A percentile compares a stretch with the other conserved stretches of the same genome.
Conservation (phyloP, 2,888 invertebrate species). For the Oligia strigilis region DNA sequence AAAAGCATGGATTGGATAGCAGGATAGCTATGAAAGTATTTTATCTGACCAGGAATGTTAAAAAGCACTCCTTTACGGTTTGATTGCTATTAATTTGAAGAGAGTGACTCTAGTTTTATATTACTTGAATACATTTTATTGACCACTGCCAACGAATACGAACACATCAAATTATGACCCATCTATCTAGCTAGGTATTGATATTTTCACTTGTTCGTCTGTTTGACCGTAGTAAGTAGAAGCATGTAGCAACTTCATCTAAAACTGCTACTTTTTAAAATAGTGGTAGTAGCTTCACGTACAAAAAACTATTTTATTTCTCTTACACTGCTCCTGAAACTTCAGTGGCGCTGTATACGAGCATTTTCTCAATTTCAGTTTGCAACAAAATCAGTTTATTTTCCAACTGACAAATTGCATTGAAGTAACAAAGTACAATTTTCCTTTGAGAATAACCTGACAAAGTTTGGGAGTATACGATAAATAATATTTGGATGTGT, state of each 20-base stretch:
- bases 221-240: constrained; percentile 21
- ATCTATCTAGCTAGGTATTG: not conserved
- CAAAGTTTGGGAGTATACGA: constrained; percentile 76
- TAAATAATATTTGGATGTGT: constrained; percentile 67
- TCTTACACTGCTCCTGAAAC: constrained; percentile 75
- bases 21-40: constrained; percentile 71
- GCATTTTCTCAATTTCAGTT: constrained; percentile 88
- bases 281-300: constrained; percentile 60
- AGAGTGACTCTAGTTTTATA: constrained; percentile 69
- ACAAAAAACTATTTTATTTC: constrained; percentile 79
- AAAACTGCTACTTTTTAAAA: constrained; percentile 45
- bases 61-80: constrained; percentile 70
- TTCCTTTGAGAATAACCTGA: constrained; percentile 82
- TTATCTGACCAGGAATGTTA: constrained; percentile 70
- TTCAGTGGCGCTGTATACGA: constrained; percentile 79
- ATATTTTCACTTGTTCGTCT: not conserved
- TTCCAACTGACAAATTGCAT: constrained; percentile 87
- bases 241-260: constrained; percentile 31
- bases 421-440: constrained; percentile 85
- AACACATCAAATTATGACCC: not conserved
- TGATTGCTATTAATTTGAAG: constrained; percentile 74
- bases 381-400: constrained; percentile 89
- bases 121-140: constrained; percentile 68
- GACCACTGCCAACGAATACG: constrained; percentile 27
- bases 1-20: constrained; percentile 55